Base-by-base conservation (phyloP, 2,113 vertebrate species). In the Rhea americana region DNA sequence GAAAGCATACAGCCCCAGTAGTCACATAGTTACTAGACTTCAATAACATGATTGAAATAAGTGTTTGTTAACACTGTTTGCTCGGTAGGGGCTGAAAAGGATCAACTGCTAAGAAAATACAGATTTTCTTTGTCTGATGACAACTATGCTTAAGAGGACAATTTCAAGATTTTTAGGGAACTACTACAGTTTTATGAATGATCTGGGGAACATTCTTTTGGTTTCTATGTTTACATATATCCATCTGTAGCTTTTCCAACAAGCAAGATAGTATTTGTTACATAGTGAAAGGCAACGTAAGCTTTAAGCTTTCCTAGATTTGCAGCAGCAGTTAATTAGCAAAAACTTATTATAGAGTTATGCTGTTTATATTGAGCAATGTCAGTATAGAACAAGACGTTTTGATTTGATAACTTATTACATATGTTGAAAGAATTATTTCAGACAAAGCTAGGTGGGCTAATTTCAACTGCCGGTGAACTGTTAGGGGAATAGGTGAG, bases 301-400 rank as follows among this genome's bases (percentile, higher is more conserved):
- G 26, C 26, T 87, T 93, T 63, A 70, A 90, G 32, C 11, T 72
- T 8, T 51, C 58, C 72, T 85, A 1, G 1, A 56, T 87, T 7
- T 72, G 72, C 82, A 97, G 89, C 90, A 95, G 66, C 32, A 81
- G 28, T 84, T 93, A 91, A 92, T 91, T 93, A 91, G 48, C 70
- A 74, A 37, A 77, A 87, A 90, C 58, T 37, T 93, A 61, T 95
- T 95, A 66, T 91, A 84, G 30, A 84, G 62, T 41, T 73, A 24
- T 82, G 39, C 80, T 87, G 37, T 85, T 86, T 67, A n/a, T 62
- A 58, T 75, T 53, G 83, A 35, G 82, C 53, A n/a, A 84, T 86
- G 51, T 68, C 35, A 25, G 11, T 81, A 35, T 82, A 71, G 47
- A 91, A 70, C 39, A 80, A 78, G 48, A 72, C 12, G 4, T 50